These are phyloP conservation scores for Aporophyla nigra DNA, from an alignment of 2,888 invertebrate species.

Conservation along the genomic window DNA sequence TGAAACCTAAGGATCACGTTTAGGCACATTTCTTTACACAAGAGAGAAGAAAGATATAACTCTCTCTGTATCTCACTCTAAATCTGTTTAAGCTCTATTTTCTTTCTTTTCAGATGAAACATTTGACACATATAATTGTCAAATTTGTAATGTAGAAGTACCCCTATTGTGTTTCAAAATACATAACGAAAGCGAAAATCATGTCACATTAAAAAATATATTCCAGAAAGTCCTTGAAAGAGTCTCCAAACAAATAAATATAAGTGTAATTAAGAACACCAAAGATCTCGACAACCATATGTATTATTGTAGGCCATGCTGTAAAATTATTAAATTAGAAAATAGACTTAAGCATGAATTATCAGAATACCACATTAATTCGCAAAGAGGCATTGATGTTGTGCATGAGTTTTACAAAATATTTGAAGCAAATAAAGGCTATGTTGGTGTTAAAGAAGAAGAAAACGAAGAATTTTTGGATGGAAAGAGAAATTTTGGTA, in stretches of 20 bases:
- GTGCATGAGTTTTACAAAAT: slow-evolving; percentile 37
- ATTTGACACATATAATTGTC: slow-evolving; percentile 60
- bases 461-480: background rate
- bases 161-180: slow-evolving; percentile 64
- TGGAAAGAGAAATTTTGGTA: background rate
- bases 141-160: slow-evolving; percentile 72
- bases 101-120: slow-evolving; percentile 44
- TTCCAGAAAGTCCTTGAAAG: slow-evolving; percentile 66
- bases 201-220: slow-evolving; percentile 66
- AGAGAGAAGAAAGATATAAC: background rate
- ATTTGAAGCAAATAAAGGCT: background rate
- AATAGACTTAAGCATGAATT: slow-evolving; percentile 43
- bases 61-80: background rate
- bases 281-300: rapidly evolving
- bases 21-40: background rate
- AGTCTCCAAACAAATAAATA: slow-evolving; percentile 60
- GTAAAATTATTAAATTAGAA: slow-evolving; percentile 27
- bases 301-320: slow-evolving; percentile 51
- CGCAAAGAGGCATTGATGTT: background rate
- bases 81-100: background rate
- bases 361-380: slow-evolving; percentile 34
- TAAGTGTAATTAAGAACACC: background rate
- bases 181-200: slow-evolving; percentile 69
- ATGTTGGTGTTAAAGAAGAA: background rate
- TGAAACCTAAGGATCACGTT: no score